phyloP scores from a whole-genome alignment of 2,113 vertebrate genomes.

The Caretta caretta region DNA sequence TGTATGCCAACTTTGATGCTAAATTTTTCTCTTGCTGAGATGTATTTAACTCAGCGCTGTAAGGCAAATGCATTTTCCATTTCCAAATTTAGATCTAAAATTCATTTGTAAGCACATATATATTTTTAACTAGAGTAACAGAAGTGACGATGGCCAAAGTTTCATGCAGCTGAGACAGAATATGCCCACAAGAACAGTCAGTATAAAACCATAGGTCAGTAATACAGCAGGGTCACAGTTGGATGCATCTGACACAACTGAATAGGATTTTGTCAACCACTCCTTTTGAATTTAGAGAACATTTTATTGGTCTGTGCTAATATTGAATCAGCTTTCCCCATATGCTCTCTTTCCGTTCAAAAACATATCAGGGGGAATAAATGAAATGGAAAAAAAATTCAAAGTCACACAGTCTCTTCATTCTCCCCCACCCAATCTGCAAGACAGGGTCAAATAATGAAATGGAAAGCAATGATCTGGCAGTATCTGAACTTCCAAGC shows the following conservation, averaged over 20 bases:
- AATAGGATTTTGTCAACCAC: not conserved
- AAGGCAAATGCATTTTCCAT: not conserved
- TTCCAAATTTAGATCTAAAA: not conserved
- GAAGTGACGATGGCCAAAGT: not conserved
- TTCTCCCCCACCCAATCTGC: not conserved
- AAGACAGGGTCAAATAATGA: not conserved
- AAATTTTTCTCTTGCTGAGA: not conserved
- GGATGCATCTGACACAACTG: not conserved
- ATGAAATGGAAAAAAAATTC: not conserved
- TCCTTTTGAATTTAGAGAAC: not conserved
- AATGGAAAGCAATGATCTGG: not conserved
- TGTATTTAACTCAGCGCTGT: not conserved
- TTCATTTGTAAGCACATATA: not conserved
- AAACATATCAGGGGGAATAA: not conserved
- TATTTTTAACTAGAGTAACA: not conserved
- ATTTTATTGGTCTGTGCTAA: not conserved
- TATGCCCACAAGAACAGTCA: not conserved
- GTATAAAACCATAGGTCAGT: not conserved
- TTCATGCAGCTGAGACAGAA: not conserved
- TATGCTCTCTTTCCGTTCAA: not conserved
- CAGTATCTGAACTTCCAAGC: not conserved
- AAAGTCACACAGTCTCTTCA: not conserved
- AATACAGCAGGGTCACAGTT: not conserved
- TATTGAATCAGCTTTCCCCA: not conserved
- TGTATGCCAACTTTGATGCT: not conserved